Base-by-base conservation (phyloP, 2,113 vertebrate genomes). In the Mungos mungo region DNA sequence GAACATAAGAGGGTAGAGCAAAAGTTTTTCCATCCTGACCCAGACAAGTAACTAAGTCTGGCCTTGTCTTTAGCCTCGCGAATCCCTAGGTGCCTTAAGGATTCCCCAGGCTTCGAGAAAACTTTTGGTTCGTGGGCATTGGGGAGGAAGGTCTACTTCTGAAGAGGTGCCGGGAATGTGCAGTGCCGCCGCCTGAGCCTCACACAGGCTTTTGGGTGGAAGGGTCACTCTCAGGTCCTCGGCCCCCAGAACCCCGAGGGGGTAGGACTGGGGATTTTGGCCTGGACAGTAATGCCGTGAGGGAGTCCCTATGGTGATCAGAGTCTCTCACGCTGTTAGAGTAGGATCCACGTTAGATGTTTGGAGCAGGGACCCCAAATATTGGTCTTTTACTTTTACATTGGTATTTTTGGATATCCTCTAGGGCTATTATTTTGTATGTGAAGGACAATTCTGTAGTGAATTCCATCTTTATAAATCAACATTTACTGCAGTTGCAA, bases 381-480 rank as follows among this genome's bases (percentile, higher is more conserved):
- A 76, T 31, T 41, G 47, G 63, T 69, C 47, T 65, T 66, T 33
- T 50, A 19, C 47, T 65, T 66, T 33, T 50, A 19, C 27, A 47
- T 35, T 63, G 52, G 82, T 76, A 29, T 38, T 54, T 94, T 90
- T 90, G 74, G 50, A 91, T 91, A 10, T 13, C 14, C 52, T 87
- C 50, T 16, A 85, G 27, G 77, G 25, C 63, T 90, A 11, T 76
- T 50, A 74, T 31, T 88, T 47, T 93, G 23, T 69, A 7, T 82
- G 38, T 31, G 66, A 82, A 92, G 93, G 65, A 57, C 63, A 95
- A 50, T 60, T 82, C 27, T 65, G 23, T 66, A 77, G 8, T 93
- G 95, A 88, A 80, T 87, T 89, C 89, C 12, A 45, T 16, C 65
- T 90, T 86, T 74, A 90, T 29, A 41, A 79, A 50, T 60, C 79